Percentiles rank a stretch among this genome's conserved stretches.
These are phyloP conservation scores for Uria lomvia DNA, from an alignment of 2,113 vertebrate genomes.

Conservation along the genomic window DNA sequence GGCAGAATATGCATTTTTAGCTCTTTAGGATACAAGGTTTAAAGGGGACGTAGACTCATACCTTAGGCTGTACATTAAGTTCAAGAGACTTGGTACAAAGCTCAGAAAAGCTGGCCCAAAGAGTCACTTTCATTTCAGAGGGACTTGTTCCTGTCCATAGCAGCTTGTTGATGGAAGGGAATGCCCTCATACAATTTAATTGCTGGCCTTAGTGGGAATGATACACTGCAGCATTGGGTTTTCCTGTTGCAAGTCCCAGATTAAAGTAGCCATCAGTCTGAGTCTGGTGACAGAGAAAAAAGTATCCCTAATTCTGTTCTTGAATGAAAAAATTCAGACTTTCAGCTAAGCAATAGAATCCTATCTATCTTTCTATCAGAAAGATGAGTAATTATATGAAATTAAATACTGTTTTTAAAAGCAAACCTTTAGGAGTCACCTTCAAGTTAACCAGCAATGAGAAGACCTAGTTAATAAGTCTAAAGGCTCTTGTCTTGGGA, in stretches of 20 bases:
- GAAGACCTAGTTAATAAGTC: background rate
- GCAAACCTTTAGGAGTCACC: background rate
- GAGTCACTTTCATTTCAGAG: background rate
- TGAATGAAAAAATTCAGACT: background rate
- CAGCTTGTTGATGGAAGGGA: background rate
- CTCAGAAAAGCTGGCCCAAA: background rate
- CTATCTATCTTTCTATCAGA: background rate
- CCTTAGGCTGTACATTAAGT: background rate
- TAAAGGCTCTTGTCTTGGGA: background rate
- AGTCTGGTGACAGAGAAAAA: background rate
- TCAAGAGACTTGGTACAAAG: background rate
- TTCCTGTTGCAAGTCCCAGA: background rate
- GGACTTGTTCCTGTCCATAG: background rate
- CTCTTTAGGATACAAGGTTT: background rate
- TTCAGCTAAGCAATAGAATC: background rate
- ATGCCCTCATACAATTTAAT: background rate
- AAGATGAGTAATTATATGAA: background rate
- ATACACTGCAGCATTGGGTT: background rate
- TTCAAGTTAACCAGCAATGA: too few relatives aligned
- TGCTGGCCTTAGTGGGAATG: background rate
- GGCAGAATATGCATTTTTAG: background rate
- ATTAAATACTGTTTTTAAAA: background rate
- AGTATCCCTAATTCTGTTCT: background rate
- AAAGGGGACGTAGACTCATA: background rate
- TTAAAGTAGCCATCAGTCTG: background rate